Percentiles rank a stretch among this genome's conserved stretches.
phyloP scores from a whole-genome alignment of 2,888 invertebrate genomes.

The Nephrotoma appendiculata region DNA sequence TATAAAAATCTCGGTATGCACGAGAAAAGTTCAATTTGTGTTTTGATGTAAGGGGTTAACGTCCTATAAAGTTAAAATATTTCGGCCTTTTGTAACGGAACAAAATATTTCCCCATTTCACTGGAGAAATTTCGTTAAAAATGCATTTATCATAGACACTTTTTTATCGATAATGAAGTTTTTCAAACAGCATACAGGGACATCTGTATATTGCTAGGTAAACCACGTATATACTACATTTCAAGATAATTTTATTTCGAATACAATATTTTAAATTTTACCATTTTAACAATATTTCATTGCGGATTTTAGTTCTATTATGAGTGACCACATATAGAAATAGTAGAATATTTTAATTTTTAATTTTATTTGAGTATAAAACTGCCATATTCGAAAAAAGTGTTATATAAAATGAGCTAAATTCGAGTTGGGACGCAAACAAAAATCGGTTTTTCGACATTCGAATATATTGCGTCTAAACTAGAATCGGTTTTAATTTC shows the following conservation, averaged over 20 bases:
- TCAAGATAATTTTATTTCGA: background rate
- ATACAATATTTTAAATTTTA: background rate
- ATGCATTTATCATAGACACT: background rate
- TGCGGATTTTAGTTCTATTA: too few relatives aligned
- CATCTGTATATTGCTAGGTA: background rate
- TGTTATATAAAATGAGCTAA: too few relatives aligned
- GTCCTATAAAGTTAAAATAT: background rate
- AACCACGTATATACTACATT: background rate
- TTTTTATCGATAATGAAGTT: background rate
- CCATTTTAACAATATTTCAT: too few relatives aligned
- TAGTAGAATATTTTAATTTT: too few relatives aligned
- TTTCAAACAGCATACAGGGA: background rate
- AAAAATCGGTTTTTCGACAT: too few relatives aligned
- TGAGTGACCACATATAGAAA: too few relatives aligned
- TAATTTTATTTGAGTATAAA: too few relatives aligned
- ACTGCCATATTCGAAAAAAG: too few relatives aligned
- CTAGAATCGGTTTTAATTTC: too few relatives aligned
- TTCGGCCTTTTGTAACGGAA: background rate
- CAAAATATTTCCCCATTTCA: background rate
- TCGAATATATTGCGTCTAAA: too few relatives aligned
- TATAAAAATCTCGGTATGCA: background rate
- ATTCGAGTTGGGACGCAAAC: too few relatives aligned
- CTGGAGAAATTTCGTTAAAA: background rate
- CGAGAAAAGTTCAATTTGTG: background rate
- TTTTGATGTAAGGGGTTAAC: background rate